These are phyloP conservation scores for Patella pellucida DNA, from an alignment of 2,888 invertebrate species.

Conservation along the genomic window DNA sequence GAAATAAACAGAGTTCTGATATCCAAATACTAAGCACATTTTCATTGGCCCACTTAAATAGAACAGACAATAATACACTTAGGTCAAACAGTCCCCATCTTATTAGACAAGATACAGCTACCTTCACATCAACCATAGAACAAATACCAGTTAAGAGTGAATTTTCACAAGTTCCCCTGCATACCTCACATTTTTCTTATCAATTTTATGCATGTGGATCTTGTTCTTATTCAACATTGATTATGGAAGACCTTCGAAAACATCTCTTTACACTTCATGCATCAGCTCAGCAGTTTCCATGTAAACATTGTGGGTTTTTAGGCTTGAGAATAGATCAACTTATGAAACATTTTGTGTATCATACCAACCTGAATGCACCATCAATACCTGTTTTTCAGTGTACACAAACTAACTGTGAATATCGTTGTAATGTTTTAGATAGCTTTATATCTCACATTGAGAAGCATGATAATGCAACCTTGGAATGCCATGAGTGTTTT, in stretches of 20 bases:
- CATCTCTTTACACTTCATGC: background rate
- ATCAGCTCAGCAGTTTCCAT: background rate
- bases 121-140: background rate
- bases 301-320: background rate
- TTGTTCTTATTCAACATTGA: background rate
- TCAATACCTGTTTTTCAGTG: background rate
- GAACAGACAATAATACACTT: background rate
- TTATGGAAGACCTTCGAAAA: background rate
- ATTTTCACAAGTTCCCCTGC: too few species aligned
- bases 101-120: background rate
- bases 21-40: background rate
- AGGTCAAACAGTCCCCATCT: too few species aligned
- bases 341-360: background rate
- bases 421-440: background rate
- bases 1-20: background rate
- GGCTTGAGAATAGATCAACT: background rate
- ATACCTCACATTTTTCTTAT: background rate
- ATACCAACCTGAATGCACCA: background rate
- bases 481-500: background rate
- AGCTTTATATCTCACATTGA: background rate
- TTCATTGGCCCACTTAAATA: background rate
- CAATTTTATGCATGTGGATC: slow-evolving; percentile 2
- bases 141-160: too few species aligned
- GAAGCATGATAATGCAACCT: background rate
- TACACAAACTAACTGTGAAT: background rate